Evolutionary conservation across 2,113 vertebrate species (phyloP).

Genomic region (Gymnarchus niloticus): DNA sequence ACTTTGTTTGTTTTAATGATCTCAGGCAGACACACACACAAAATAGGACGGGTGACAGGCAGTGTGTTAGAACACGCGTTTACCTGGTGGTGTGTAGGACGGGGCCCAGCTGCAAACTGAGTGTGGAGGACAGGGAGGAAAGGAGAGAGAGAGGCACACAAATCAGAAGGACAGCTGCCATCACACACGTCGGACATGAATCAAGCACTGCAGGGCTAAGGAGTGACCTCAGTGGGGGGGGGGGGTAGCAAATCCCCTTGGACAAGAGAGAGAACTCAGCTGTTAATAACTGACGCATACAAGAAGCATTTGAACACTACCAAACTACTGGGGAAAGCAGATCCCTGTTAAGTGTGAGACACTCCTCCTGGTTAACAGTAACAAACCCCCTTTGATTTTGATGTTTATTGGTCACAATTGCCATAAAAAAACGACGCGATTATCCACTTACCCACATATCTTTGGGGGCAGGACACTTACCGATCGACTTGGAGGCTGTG

Average conservation of each 20-base stretch:
- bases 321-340: not conserved
- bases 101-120: conserved; percentile 44
- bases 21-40: not conserved
- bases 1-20: not conserved
- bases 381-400: not conserved
- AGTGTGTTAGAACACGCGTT: not conserved
- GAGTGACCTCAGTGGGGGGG: not conserved
- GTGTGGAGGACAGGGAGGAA: not conserved
- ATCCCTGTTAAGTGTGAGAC: not conserved
- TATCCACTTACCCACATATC: not conserved
- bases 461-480: conserved; percentile 62
- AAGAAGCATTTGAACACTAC: not conserved
- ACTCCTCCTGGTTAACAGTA: not conserved
- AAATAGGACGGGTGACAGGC: not conserved
- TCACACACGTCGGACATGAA: not conserved
- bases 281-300: not conserved
- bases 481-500: conserved; percentile 89
- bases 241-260: not conserved
- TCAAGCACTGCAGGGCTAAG: not conserved
- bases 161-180: not conserved
- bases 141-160: conserved; percentile 20
- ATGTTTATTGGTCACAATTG: not conserved
- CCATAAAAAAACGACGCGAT: not conserved
- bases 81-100: conserved; percentile 49
- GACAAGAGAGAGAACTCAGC: not conserved